These are phyloP conservation scores for Ectemnius continuus DNA, from an alignment of 2,888 invertebrate species.

Conservation along the genomic window DNA sequence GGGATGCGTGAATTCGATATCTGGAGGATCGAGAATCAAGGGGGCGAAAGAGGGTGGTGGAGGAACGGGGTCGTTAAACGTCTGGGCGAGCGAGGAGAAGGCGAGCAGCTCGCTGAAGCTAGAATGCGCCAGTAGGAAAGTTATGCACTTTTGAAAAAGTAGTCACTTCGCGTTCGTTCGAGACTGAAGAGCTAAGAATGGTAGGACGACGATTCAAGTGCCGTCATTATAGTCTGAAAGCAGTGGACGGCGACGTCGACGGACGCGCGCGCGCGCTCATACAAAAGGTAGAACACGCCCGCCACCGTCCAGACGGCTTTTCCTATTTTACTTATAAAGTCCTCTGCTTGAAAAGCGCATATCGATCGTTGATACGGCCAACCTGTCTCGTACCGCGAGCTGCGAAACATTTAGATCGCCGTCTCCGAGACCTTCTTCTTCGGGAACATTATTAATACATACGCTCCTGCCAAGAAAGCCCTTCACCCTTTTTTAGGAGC, in stretches of 20 bases:
- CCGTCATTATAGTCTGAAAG: conserved; percentile 3
- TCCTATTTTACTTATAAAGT: conserved; percentile 9
- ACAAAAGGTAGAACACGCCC: conserved; percentile 2
- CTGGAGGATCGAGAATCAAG: too few species aligned
- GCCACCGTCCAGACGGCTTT: conserved; percentile 1
- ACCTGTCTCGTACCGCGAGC: background rate
- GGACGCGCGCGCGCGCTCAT: background rate
- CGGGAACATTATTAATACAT: conserved; percentile 1
- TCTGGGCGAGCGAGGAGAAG: too few species aligned
- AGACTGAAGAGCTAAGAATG: background rate
- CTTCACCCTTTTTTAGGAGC: too few species aligned
- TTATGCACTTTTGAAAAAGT: too few species aligned
- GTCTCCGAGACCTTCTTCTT: background rate
- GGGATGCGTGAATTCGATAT: too few species aligned
- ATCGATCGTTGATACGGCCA: conserved; percentile 3
- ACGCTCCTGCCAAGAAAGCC: too few species aligned
- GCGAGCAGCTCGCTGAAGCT: too few species aligned
- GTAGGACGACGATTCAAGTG: conserved; percentile 7
- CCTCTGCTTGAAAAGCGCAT: background rate
- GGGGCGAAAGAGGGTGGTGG: too few species aligned
- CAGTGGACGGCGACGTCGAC: background rate
- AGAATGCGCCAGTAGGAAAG: too few species aligned
- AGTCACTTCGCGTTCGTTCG: too few species aligned
- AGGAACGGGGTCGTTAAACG: too few species aligned
- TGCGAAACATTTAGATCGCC: background rate